phyloP scores from a whole-genome alignment of 2,888 invertebrate species.

The Alloscopus bannaensis region DNA sequence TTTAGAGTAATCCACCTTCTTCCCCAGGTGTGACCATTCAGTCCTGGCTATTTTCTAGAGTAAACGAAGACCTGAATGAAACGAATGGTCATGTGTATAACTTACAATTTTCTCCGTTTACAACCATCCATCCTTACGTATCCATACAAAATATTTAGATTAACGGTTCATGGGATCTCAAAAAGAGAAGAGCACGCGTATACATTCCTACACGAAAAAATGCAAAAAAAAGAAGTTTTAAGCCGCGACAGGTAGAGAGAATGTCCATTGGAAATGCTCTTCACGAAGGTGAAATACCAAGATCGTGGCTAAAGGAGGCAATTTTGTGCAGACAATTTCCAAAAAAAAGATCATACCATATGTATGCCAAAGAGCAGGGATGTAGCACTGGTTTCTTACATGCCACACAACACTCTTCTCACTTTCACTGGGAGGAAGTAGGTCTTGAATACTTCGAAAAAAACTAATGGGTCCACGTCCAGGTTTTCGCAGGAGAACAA shows the following conservation, averaged over 20 bases:
- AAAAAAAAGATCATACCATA: slow-evolving; percentile 18
- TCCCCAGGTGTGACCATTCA: too few species aligned
- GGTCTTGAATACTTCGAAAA: too few species aligned
- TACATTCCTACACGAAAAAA: too few species aligned
- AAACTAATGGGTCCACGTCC: slow-evolving; percentile 1
- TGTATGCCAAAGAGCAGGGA: slow-evolving; percentile 8
- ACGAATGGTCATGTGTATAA: slow-evolving; percentile 8
- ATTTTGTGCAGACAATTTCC: slow-evolving; percentile 18
- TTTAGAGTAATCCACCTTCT: slow-evolving; percentile 13
- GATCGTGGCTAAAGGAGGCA: slow-evolving; percentile 34
- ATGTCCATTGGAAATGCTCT: slow-evolving; percentile 40
- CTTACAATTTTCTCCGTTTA: slow-evolving; percentile 35
- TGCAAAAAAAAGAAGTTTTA: slow-evolving; percentile 17
- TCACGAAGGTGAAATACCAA: slow-evolving; percentile 31
- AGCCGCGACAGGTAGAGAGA: slow-evolving; percentile 18
- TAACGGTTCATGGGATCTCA: slow-evolving; percentile 26
- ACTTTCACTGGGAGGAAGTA: too few species aligned
- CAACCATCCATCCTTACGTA: slow-evolving; percentile 17
- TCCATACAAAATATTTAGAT: slow-evolving; percentile 43
- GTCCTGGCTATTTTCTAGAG: slow-evolving; percentile 10
- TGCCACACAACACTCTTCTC: too few species aligned
- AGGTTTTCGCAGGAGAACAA: neutral
- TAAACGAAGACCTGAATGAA: neutral
- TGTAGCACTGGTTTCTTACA: too few species aligned
- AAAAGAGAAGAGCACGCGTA: neutral